A percentile compares a stretch with the other conserved stretches of the same genome.
These are phyloP conservation scores for Labrus mixtus DNA, from an alignment of 2,113 vertebrate genomes.

Conservation along the genomic window DNA sequence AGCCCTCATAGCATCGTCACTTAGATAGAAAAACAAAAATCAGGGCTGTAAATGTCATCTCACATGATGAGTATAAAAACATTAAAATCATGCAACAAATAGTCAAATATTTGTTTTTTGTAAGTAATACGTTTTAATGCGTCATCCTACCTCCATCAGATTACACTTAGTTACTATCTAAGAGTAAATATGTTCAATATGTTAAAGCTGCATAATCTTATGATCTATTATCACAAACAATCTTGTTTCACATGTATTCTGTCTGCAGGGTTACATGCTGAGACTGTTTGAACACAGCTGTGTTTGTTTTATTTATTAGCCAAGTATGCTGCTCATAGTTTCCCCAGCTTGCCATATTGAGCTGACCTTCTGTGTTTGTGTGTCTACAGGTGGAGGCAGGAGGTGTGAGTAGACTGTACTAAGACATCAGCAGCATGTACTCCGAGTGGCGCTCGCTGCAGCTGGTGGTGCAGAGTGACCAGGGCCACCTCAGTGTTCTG, in stretches of 20 bases:
- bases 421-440: slow-evolving; percentile 89
- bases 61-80: too few relatives aligned
- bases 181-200: neutral
- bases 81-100: too few relatives aligned
- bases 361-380: slow-evolving; percentile 9
- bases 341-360: neutral
- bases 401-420: slow-evolving; percentile 68
- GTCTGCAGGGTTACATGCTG: neutral
- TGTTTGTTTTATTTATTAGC: too few relatives aligned
- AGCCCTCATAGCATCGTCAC: neutral
- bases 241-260: neutral
- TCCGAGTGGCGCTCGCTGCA: slow-evolving; percentile 98
- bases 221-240: neutral
- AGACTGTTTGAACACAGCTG: neutral
- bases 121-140: neutral
- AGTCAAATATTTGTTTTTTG: too few relatives aligned
- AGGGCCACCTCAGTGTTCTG: slow-evolving; percentile 95
- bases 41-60: neutral
- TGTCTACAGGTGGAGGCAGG: slow-evolving; percentile 76
- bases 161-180: neutral
- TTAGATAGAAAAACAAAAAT: neutral
- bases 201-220: neutral
- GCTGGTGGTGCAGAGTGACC: slow-evolving; percentile 95
- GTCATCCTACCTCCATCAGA: too few relatives aligned
- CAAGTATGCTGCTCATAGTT: neutral